Percentiles rank a stretch among this genome's conserved stretches.
Evolutionary conservation across 2,113 vertebrate species (phyloP).

Genomic region (Ahaetulla prasina): DNA sequence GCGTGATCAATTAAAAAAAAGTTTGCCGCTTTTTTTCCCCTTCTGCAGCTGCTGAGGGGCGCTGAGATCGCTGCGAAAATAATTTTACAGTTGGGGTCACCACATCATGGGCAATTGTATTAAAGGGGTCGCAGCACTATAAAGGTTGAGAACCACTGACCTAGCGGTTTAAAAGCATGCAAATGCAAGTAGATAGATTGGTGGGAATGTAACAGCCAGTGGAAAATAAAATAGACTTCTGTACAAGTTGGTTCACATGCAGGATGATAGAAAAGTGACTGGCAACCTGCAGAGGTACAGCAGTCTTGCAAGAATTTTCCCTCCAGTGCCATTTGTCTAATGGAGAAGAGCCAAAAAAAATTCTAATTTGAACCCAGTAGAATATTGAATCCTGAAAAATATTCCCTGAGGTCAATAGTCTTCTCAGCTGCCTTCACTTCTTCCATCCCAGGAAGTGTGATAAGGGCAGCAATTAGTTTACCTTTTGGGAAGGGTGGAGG

Average conservation of each 20-base stretch:
- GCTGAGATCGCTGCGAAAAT: too few species aligned
- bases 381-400: neutral
- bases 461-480: neutral
- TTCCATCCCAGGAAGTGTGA: neutral
- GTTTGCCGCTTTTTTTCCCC: too few species aligned
- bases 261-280: neutral
- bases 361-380: neutral
- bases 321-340: neutral
- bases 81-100: too few species aligned
- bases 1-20: too few species aligned
- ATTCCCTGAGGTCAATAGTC: neutral
- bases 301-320: neutral
- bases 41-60: too few species aligned
- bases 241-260: neutral
- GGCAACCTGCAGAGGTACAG: neutral
- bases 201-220: too few species aligned
- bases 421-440: neutral
- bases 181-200: too few species aligned
- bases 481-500: neutral
- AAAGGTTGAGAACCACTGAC: too few species aligned
- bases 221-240: neutral
- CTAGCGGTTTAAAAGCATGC: too few species aligned
- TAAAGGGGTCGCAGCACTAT: too few species aligned
- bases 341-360: neutral
- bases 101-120: too few species aligned